Evolutionary conservation across 2,113 vertebrate genomes (phyloP).

Genomic region (Python bivittatus): DNA sequence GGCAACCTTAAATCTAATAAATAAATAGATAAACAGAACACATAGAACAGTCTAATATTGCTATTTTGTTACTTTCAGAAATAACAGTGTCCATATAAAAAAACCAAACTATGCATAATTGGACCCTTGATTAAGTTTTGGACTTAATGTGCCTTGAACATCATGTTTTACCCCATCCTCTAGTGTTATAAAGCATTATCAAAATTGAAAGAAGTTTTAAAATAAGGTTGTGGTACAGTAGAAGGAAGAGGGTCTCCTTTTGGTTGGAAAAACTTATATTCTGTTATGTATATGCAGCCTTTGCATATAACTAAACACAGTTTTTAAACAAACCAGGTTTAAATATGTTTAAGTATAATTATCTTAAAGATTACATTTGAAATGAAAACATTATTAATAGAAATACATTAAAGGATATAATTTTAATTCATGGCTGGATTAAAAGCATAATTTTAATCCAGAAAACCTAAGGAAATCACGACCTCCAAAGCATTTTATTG

Average conservation of each 20-base stretch:
- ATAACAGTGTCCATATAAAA: neutral
- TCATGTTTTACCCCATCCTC: neutral
- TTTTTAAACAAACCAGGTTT: neutral
- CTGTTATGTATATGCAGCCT: neutral
- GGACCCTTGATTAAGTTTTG: neutral
- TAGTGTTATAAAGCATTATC: neutral
- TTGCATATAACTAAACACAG: neutral
- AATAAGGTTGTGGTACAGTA: neutral
- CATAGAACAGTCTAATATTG: neutral
- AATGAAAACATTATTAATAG: neutral
- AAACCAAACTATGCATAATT: neutral
- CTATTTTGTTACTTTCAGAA: neutral
- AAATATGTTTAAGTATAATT: neutral
- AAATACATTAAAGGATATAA: neutral
- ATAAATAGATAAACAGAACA: neutral
- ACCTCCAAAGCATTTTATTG: neutral
- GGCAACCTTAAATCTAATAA: neutral
- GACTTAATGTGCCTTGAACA: neutral
- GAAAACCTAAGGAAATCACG: neutral
- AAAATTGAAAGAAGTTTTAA: neutral
- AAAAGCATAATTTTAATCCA: neutral
- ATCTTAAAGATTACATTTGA: neutral
- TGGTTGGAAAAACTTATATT: neutral
- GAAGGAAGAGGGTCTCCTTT: neutral
- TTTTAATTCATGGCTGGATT: neutral